These are phyloP conservation scores for Pardalotus punctatus DNA, from an alignment of 2,113 vertebrate species.

Conservation along the genomic window DNA sequence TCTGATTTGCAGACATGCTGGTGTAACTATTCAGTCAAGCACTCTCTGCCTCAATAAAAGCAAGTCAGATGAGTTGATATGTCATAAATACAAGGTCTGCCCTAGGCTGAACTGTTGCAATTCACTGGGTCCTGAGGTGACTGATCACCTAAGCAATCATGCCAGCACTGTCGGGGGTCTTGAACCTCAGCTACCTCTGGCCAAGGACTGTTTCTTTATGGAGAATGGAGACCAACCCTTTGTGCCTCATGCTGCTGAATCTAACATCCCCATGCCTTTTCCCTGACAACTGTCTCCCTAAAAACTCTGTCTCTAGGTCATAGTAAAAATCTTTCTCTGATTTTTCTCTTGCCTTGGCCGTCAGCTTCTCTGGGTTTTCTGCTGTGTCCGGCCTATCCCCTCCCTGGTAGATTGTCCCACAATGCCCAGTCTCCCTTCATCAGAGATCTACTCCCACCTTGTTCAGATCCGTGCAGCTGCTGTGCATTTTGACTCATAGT, in stretches of 20 bases:
- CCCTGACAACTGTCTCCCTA: background rate
- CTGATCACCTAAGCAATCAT: background rate
- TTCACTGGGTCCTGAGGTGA: background rate
- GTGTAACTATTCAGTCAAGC: background rate
- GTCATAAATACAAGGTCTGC: background rate
- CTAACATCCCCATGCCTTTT: background rate
- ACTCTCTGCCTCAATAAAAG: background rate
- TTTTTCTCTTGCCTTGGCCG: background rate
- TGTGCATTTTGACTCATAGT: background rate
- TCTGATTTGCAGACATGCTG: background rate
- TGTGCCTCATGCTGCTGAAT: background rate
- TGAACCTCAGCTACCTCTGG: rapidly evolving
- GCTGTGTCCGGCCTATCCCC: background rate
- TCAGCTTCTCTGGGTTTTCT: background rate
- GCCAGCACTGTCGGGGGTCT: background rate
- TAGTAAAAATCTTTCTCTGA: background rate
- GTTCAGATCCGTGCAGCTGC: background rate
- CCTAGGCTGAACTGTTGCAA: background rate
- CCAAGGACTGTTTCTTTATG: background rate
- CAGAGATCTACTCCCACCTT: background rate
- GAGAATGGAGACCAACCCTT: background rate
- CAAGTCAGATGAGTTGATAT: background rate
- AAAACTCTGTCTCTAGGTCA: background rate
- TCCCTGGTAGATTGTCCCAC: background rate
- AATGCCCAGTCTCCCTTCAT: background rate